A percentile compares a stretch with the other conserved stretches of the same genome.
Conservation (phyloP, 2,797 vertebrate genomes). For the Cuniculus paca region DNA sequence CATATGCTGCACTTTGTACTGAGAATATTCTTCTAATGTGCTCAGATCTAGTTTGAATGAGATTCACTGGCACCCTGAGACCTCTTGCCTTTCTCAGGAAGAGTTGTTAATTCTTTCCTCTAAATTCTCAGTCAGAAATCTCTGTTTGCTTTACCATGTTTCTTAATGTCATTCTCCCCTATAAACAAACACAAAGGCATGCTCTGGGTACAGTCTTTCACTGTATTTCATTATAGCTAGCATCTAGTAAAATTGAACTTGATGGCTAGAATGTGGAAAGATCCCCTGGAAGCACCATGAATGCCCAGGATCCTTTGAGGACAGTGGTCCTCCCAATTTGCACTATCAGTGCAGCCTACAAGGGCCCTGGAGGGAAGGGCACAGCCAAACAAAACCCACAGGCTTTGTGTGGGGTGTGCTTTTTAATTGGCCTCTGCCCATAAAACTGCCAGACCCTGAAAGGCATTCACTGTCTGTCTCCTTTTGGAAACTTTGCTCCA, state of each 20-base stretch:
- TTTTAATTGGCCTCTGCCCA: slow-evolving; percentile 75
- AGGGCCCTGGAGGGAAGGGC: not conserved
- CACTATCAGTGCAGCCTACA: accelerated
- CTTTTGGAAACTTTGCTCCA: slow-evolving; percentile 86
- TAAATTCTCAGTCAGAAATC: not conserved
- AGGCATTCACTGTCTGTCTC: slow-evolving; percentile 86
- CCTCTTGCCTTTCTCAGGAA: not conserved
- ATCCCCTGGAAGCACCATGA: not conserved
- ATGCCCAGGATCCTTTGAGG: not conserved
- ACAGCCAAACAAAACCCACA: slow-evolving; percentile 82
- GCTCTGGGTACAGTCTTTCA: not conserved
- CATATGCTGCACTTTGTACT: not conserved
- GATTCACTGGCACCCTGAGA: not conserved
- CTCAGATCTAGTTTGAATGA: not conserved
- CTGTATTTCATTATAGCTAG: not conserved
- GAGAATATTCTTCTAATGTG: not conserved
- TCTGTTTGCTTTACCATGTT: not conserved
- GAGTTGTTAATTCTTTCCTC: not conserved
- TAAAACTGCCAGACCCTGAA: slow-evolving; percentile 84
- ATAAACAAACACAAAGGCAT: not conserved
- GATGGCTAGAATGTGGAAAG: not conserved
- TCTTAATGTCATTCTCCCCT: not conserved
- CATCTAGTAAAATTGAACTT: not conserved
- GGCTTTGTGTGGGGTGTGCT: slow-evolving; percentile 70
- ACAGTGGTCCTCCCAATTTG: not conserved